Percentiles rank a stretch among this genome's conserved stretches.
Evolutionary conservation across 1,140 invertebrate genomes (phyloP).

Genomic region (Aradophagus sp.): DNA sequence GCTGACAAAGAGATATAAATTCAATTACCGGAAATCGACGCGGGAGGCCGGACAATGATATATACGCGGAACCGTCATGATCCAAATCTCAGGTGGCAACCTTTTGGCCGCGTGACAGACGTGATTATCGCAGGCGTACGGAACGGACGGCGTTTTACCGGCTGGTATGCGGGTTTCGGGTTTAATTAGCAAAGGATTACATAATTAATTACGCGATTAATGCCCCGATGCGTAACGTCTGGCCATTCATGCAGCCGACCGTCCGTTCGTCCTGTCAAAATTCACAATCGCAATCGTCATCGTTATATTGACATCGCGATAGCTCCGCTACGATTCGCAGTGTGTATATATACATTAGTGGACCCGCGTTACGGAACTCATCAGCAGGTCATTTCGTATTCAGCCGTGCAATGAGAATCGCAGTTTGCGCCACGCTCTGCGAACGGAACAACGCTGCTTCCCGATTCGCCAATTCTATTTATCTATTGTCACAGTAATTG

Average conservation of each 20-base stretch:
- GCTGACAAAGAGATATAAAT: neutral
- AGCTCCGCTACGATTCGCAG: slow-evolving; percentile 53
- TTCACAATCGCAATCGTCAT: slow-evolving; percentile 57
- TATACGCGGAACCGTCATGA: slow-evolving; percentile 38
- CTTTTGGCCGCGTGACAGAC: slow-evolving; percentile 54
- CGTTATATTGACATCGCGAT: slow-evolving; percentile 59
- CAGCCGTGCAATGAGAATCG: slow-evolving; percentile 54
- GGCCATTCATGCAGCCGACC: slow-evolving; percentile 49
- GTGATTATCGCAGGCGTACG: slow-evolving; percentile 53
- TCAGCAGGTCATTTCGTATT: slow-evolving; percentile 60
- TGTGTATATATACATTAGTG: slow-evolving; percentile 57
- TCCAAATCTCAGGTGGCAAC: slow-evolving; percentile 54
- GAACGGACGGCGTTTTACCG: slow-evolving; percentile 53
- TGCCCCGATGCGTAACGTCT: slow-evolving; percentile 57
- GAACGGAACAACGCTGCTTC: slow-evolving; percentile 51
- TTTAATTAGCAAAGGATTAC: slow-evolving; percentile 60
- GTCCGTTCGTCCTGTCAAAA: slow-evolving; percentile 57
- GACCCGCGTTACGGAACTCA: slow-evolving; percentile 56
- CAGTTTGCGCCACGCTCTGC: slow-evolving; percentile 37
- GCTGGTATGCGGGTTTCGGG: slow-evolving; percentile 45
- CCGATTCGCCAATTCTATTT: slow-evolving; percentile 59
- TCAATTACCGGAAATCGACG: no score
- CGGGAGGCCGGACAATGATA: no score
- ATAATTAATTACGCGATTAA: slow-evolving; percentile 61
- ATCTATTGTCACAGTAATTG: slow-evolving; percentile 60